phyloP scores from a whole-genome alignment of 2,888 invertebrate species.

The Volucella zonaria region DNA sequence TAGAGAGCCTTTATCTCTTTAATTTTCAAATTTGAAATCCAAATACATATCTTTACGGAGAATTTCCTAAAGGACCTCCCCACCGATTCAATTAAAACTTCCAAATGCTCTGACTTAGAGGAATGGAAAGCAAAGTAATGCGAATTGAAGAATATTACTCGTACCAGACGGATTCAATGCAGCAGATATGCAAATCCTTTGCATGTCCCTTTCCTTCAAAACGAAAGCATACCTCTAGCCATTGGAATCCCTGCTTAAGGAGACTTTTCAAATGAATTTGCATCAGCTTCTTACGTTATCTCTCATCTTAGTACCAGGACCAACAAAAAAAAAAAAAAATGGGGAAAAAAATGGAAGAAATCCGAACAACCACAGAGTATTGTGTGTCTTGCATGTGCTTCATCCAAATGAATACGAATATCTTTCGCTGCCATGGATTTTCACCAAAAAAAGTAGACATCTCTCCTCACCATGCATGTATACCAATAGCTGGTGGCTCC shows the following conservation, averaged over 20 bases:
- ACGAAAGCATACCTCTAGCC: conserved; percentile 26
- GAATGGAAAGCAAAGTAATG: too few species aligned
- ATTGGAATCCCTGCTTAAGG: conserved; percentile 59
- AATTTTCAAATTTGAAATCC: too few species aligned
- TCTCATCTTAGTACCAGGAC: conserved; percentile 45
- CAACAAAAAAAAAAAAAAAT: conserved; percentile 5
- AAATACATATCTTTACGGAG: too few species aligned
- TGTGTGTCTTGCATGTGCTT: conserved; percentile 43
- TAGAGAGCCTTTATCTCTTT: too few species aligned
- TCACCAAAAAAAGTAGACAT: conserved; percentile 9
- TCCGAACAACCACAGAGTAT: conserved; percentile 43
- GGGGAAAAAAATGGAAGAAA: conserved; percentile 8
- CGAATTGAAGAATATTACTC: too few species aligned
- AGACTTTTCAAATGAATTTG: conserved; percentile 65
- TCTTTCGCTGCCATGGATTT: conserved; percentile 28
- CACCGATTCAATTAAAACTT: too few species aligned
- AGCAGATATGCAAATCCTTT: conserved; percentile 66
- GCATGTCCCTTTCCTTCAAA: conserved; percentile 50
- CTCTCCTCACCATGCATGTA: conserved; percentile 31
- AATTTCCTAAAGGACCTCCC: too few species aligned
- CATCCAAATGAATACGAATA: conserved; percentile 53
- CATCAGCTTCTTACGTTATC: conserved; percentile 53
- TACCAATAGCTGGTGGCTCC: neutral
- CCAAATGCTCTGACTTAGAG: too few species aligned
- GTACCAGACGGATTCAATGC: neutral